phyloP scores from a whole-genome alignment of 2,797 vertebrate genomes.

The Bradypus variegatus region DNA sequence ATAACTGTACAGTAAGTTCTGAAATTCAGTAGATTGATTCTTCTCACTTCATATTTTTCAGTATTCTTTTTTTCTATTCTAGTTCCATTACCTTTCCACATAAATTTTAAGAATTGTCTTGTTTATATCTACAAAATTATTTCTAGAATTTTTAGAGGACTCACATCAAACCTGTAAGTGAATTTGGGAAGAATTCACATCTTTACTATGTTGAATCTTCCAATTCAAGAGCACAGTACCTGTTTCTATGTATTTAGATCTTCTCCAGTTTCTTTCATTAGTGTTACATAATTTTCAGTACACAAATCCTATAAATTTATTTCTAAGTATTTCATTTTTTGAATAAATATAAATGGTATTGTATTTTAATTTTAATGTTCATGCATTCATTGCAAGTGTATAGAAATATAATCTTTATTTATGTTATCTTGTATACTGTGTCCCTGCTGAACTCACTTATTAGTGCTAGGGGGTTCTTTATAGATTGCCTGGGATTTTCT shows the following conservation, averaged over 20 bases:
- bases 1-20: not conserved
- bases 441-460: not conserved
- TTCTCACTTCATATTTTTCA: not conserved
- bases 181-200: not conserved
- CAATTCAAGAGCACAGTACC: not conserved
- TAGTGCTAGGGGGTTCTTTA: not conserved
- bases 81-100: not conserved
- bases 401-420: not conserved
- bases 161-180: not conserved
- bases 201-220: not conserved
- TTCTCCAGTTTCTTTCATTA: not conserved
- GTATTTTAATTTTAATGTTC: not conserved
- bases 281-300: not conserved
- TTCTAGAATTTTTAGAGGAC: not conserved
- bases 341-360: not conserved
- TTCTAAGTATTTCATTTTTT: not conserved
- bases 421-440: not conserved
- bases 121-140: not conserved
- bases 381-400: not conserved
- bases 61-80: not conserved
- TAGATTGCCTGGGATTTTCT: not conserved
- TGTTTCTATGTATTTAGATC: not conserved
- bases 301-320: not conserved
- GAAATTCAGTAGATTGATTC: not conserved
- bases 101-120: conserved; percentile 13